Evolutionary conservation across 2,113 vertebrate genomes (phyloP).

Genomic region (Micromys minutus): DNA sequence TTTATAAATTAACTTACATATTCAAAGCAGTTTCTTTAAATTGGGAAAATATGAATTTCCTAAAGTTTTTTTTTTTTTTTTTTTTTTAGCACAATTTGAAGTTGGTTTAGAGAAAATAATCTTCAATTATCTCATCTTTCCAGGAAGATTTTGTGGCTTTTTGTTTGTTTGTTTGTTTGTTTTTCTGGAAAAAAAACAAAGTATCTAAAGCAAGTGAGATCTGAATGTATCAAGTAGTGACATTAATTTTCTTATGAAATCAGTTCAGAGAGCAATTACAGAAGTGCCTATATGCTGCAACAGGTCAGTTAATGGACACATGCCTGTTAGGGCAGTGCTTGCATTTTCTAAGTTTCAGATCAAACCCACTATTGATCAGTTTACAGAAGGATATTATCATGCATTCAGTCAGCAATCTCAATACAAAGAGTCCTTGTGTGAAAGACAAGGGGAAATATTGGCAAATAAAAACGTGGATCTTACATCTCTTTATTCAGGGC

Average conservation of each 20-base stretch:
- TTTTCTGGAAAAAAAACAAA: constrained; percentile 16
- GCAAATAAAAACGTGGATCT: not conserved
- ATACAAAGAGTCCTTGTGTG: not conserved
- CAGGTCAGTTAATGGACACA: not conserved
- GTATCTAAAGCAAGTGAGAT: not conserved
- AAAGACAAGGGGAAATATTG: constrained; percentile 8
- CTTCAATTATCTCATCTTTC: not conserved
- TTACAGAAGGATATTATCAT: not conserved
- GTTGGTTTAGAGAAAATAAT: not conserved
- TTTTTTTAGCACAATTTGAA: not conserved
- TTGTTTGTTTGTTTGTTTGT: too few relatives aligned
- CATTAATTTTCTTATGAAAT: constrained; percentile 25
- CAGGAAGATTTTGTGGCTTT: not conserved
- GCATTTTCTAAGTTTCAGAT: not conserved
- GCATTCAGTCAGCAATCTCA: not conserved
- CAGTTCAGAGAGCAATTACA: not conserved
- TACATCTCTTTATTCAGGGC: not conserved
- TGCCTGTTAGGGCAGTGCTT: not conserved
- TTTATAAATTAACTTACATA: not conserved
- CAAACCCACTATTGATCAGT: not conserved
- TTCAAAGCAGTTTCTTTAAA: not conserved
- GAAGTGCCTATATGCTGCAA: not conserved
- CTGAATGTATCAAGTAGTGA: not conserved
- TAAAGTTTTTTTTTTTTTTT: not conserved
- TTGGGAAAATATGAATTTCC: not conserved